phyloP scores from a whole-genome alignment of 1,140 invertebrate genomes.

The Aporrectodea caliginosa region DNA sequence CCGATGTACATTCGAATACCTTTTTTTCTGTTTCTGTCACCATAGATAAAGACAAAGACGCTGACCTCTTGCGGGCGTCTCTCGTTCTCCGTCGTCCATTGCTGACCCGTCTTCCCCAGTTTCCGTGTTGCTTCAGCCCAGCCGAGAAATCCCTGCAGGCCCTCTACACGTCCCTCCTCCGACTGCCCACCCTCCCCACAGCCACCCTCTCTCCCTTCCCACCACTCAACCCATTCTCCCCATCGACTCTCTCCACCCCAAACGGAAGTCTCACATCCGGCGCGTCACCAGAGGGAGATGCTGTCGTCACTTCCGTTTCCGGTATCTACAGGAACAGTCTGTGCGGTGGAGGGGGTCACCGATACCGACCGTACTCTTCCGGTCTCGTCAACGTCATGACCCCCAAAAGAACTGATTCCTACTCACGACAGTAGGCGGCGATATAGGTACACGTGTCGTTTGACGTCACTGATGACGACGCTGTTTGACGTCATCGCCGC shows the following conservation, averaged over 20 bases:
- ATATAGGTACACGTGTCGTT: no score
- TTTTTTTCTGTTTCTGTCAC: no score
- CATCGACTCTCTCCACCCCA: background rate
- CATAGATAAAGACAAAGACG: background rate
- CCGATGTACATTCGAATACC: no score
- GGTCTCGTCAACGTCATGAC: no score
- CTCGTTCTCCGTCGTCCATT: background rate
- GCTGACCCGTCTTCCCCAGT: background rate
- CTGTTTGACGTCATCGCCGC: no score
- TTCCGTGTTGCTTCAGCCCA: background rate
- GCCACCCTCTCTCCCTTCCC: background rate
- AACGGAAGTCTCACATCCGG: background rate
- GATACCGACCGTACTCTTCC: background rate
- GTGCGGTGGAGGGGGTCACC: background rate
- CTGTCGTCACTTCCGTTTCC: background rate
- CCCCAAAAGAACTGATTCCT: no score
- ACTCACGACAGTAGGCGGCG: no score
- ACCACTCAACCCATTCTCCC: background rate
- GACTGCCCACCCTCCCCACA: background rate
- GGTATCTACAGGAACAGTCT: background rate
- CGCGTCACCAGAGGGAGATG: background rate
- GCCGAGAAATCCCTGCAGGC: background rate
- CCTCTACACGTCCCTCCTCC: background rate
- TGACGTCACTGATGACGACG: no score
- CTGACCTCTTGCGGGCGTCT: background rate